Conservation (phyloP, 2,797 vertebrate genomes). For the Tinamus major region DNA sequence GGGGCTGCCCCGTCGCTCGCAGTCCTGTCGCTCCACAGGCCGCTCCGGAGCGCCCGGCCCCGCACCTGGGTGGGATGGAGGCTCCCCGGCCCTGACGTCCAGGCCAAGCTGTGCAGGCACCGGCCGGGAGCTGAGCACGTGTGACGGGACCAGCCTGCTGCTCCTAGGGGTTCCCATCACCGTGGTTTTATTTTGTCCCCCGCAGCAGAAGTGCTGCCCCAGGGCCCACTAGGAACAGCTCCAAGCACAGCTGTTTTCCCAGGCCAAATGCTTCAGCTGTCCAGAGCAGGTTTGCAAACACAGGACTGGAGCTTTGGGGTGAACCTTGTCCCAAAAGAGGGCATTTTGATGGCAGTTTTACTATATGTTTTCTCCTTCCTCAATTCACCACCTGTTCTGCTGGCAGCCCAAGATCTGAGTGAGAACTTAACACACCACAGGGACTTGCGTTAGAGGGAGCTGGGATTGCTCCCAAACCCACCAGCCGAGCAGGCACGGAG, state of each 20-base stretch:
- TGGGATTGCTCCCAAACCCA: neutral
- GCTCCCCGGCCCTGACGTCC: accelerated
- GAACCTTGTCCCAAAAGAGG: neutral
- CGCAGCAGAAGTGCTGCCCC: accelerated
- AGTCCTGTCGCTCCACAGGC: neutral
- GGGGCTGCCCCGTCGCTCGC: neutral
- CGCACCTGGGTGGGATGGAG: accelerated
- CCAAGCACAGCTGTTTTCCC: accelerated
- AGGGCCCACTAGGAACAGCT: neutral
- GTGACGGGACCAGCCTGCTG: neutral
- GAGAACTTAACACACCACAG: neutral
- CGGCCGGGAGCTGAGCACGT: accelerated
- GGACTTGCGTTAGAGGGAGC: neutral
- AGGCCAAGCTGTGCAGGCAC: neutral
- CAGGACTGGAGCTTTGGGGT: too few relatives aligned
- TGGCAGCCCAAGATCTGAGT: neutral
- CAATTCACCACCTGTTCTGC: neutral
- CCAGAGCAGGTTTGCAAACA: accelerated
- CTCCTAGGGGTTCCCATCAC: neutral
- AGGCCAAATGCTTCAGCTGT: neutral
- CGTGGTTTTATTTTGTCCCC: neutral
- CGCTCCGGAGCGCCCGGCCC: accelerated
- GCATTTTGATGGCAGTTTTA: neutral
- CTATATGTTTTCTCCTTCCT: neutral
- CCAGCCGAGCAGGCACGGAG: neutral